Evolutionary conservation across 2,113 vertebrate genomes (phyloP).

Genomic region (Nycticryphes semicollaris): DNA sequence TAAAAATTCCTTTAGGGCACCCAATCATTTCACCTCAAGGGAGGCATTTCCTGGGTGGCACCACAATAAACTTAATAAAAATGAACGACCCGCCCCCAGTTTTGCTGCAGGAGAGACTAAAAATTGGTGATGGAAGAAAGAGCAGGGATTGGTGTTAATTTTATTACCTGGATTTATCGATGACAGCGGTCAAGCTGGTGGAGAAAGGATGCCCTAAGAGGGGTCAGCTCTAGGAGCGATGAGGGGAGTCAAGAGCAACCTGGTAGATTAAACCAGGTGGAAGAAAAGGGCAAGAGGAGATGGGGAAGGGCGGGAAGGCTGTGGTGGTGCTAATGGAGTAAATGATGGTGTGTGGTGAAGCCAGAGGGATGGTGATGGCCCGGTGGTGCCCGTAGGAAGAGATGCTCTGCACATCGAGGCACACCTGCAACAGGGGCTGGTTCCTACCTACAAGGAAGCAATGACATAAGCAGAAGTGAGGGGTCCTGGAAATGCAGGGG

Average conservation of each 20-base stretch:
- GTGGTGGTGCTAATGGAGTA: not conserved
- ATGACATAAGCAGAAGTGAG: not conserved
- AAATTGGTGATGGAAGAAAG: not conserved
- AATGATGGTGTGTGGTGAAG: not conserved
- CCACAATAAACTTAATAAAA: not conserved
- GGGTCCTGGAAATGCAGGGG: not conserved
- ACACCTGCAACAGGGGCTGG: not conserved
- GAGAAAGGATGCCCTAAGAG: not conserved
- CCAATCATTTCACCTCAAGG: not conserved
- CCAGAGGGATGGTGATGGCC: not conserved
- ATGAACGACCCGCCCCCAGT: fast-evolving
- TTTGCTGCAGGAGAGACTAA: not conserved
- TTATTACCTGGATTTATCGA: not conserved
- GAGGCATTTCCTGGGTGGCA: not conserved
- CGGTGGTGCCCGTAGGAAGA: no score
- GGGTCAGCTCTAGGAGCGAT: not conserved
- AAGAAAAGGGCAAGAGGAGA: not conserved
- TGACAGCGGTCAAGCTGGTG: not conserved
- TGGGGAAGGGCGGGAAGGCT: not conserved
- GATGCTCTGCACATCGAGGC: fast-evolving
- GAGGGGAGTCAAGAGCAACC: not conserved
- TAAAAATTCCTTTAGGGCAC: not conserved
- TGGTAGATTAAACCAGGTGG: not conserved
- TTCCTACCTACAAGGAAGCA: not conserved
- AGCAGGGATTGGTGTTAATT: not conserved